Percentiles rank a stretch among this genome's conserved stretches.
Evolutionary conservation across 2,888 invertebrate genomes (phyloP).

Genomic region (Azorinus chamasolen): DNA sequence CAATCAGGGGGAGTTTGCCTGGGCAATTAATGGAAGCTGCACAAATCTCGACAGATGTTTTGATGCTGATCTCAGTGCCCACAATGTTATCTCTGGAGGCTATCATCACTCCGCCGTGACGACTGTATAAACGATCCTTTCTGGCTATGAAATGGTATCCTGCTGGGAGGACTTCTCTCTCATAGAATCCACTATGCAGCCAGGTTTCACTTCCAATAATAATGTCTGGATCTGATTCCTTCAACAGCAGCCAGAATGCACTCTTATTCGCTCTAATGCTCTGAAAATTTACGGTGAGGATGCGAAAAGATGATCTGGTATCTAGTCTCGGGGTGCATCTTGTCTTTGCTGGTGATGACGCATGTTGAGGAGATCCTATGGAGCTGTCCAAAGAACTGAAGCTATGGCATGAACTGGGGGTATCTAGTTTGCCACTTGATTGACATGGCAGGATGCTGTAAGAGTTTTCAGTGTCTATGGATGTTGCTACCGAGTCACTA

Average conservation of each 20-base stretch:
- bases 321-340: too few relatives aligned
- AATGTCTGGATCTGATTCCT: constrained; percentile 1
- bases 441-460: too few relatives aligned
- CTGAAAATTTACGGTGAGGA: too few relatives aligned
- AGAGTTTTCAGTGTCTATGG: not conserved
- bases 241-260: not conserved
- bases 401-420: not conserved
- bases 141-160: constrained; percentile 22
- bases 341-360: too few relatives aligned
- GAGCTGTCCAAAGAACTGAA: too few relatives aligned
- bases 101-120: constrained; percentile 21
- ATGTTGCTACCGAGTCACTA: not conserved
- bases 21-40: not conserved
- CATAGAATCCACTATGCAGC: constrained; percentile 9
- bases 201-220: constrained; percentile 23
- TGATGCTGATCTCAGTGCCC: constrained; percentile 5
- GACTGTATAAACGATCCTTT: constrained; percentile 9
- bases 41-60: not conserved
- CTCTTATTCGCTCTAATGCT: too few relatives aligned
- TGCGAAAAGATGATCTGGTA: too few relatives aligned
- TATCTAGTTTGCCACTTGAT: too few relatives aligned
- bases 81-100: constrained; percentile 19
- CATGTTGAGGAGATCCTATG: too few relatives aligned
- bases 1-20: constrained; percentile 19
- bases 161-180: constrained; percentile 1